Base-by-base conservation (phyloP, 2,888 invertebrate genomes). In the Coenonympha arcania region DNA sequence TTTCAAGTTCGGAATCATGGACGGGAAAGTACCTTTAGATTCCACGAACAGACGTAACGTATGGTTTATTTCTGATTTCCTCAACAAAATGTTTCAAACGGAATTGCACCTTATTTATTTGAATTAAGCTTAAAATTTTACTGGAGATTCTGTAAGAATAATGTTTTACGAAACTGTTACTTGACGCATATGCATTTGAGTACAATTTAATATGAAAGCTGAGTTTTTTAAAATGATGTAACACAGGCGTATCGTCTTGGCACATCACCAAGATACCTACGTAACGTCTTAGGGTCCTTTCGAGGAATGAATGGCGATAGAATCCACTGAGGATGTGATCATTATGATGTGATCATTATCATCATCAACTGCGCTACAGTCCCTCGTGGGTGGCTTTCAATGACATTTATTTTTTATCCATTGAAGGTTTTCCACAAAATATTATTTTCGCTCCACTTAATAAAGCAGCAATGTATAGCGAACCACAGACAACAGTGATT, bases 31-130 rank as follows among this genome's bases (percentile, higher is more conserved):
- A 47, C 48, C 47, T 39, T 30, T 34, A 20, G 11, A 11, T 36
- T 36, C 24, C 30, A 24, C 26, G 11, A 56, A 51, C 45, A 13
- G 22, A 51, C 48, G 45, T 53, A 39, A 43, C 44, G 52, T 55
- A 52, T 46, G 51, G 57, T 58, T 56, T 59, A 61, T 57, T 58
- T 55, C 50, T 42, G 55, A 51, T 52, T 59, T 58, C 56, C 57
- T 54, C 54, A 48, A 54, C 41, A 41, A 48, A 18, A 37, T 33
- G 22, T 11, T 15, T 34, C 18, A 9, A 52, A 22, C 22, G 16
- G 31, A 34, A 6, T 34, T 6, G 13, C 30, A 22, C 47, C 47
- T 28, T 34, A 40, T 19, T 20, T 16, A 11, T 3, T 13, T 16
- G 22, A 19, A 13, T 13, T 24, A 31, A 31, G 31, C 11, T 3